Base-by-base conservation (phyloP, 2,113 vertebrate genomes). In the Nymphicus hollandicus region DNA sequence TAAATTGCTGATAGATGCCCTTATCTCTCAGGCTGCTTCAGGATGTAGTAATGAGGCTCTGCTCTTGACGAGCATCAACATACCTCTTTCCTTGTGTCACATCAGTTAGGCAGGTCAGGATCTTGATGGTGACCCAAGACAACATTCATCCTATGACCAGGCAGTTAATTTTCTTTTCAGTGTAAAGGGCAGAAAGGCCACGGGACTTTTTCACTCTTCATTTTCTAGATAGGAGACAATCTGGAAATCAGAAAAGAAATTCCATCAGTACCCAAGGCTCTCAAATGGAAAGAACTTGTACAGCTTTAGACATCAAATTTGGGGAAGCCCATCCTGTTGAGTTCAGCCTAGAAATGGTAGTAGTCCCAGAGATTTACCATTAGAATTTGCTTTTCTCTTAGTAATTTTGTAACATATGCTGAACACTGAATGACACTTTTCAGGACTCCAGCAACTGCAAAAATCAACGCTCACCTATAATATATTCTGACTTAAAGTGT, bases 401-500 rank as follows among this genome's bases (percentile, higher is more conserved):
- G 46, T 81, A 88, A 92, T 96, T 95, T 96, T 94, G 69, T 89
- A 92, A 63, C 66, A 80, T 74, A 78, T 7, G 27, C 82, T 58
- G 77, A 92, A 80, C 79, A 83, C 68, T 66, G 88, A 95, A 97
- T 19, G 7, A 90, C 88, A 89, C 78, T 95, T 96, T 93, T 79
- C 68, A 94, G 83, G 86, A 93, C 91, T 96, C 94, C 60, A 74
- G 56, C 91, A 94, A 94, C 50, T 60, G 81, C 91, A 91, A 96
- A 97, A 93, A 97, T 97, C 96, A 97, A 82, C 50, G 53, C 96
- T 98, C 95, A 91, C 63, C 65, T 98, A 96, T 98, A 98, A 98
- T 98, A 96, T 94, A 98, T 97, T 98, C 94, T 0, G 77, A 98
- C 98, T 98, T 98, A 89, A 98, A 99, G 97, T 98, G 98, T 98